phyloP scores from a whole-genome alignment of 2,797 vertebrate species.

The Chrosomus eos region DNA sequence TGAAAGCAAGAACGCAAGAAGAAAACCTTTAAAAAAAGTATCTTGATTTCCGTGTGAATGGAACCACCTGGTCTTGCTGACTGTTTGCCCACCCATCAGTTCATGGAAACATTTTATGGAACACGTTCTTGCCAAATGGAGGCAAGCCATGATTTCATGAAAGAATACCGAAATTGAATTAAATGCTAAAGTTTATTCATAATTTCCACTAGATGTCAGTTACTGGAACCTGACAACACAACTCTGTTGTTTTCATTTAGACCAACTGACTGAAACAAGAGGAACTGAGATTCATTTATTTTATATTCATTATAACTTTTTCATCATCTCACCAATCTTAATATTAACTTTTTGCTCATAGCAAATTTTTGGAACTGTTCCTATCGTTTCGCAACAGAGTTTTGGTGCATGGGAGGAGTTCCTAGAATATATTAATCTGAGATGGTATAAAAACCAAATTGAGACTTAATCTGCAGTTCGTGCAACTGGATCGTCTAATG shows the following conservation, averaged over 20 bases:
- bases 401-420: slow-evolving; percentile 35
- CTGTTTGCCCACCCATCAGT: background rate
- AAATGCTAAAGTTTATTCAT: background rate
- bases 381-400: background rate
- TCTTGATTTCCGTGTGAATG: slow-evolving; percentile 20
- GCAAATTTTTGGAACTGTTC: background rate
- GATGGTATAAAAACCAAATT: slow-evolving; percentile 68
- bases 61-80: slow-evolving; percentile 22
- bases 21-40: background rate
- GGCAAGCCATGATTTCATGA: background rate
- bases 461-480: slow-evolving; percentile 30
- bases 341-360: background rate
- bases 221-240: background rate
- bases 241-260: background rate
- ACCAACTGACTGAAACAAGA: background rate
- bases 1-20: background rate
- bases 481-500: slow-evolving; percentile 45
- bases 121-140: background rate
- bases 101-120: background rate
- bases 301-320: background rate
- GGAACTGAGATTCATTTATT: background rate
- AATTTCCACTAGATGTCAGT: background rate
- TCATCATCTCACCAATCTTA: background rate
- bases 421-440: background rate
- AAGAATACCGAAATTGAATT: background rate